Conservation (phyloP, 2,888 invertebrate genomes). For the Calameuta idolon region DNA sequence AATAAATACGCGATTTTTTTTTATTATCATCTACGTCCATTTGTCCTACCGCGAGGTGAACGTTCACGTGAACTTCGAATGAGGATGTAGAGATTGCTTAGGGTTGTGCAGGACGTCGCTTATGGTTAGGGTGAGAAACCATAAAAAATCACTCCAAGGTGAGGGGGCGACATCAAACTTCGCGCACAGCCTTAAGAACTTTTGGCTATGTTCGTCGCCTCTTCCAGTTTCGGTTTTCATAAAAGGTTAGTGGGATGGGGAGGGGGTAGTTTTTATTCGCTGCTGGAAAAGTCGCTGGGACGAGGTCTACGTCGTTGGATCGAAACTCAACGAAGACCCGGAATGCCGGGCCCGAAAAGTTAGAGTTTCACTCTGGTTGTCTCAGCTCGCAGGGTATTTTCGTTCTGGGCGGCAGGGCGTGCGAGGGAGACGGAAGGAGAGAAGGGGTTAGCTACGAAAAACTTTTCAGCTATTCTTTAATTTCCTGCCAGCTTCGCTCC, state of each 20-base stretch:
- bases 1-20: background rate
- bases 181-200: background rate
- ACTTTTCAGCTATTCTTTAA: background rate
- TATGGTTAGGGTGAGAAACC: background rate
- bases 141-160: background rate
- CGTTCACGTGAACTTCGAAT: too few species aligned
- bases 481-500: background rate
- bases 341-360: background rate
- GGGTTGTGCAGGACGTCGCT: background rate
- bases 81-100: background rate
- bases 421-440: too few species aligned
- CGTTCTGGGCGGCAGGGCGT: too few species aligned
- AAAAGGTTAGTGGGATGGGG: conserved; percentile 2
- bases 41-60: background rate
- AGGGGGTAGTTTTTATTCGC: conserved; percentile 8
- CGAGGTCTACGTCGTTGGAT: background rate
- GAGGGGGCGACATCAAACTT: background rate
- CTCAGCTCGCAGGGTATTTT: background rate
- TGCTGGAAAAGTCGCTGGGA: background rate
- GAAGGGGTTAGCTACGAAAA: background rate
- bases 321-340: background rate
- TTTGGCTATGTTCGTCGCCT: conserved; percentile 9
- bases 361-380: background rate
- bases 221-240: conserved; percentile 11
- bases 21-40: background rate